Evolutionary conservation across 1,140 invertebrate species (phyloP), one percentile per base, ranked within the genome.

Genomic region (Ceratitis capitata): DNA sequence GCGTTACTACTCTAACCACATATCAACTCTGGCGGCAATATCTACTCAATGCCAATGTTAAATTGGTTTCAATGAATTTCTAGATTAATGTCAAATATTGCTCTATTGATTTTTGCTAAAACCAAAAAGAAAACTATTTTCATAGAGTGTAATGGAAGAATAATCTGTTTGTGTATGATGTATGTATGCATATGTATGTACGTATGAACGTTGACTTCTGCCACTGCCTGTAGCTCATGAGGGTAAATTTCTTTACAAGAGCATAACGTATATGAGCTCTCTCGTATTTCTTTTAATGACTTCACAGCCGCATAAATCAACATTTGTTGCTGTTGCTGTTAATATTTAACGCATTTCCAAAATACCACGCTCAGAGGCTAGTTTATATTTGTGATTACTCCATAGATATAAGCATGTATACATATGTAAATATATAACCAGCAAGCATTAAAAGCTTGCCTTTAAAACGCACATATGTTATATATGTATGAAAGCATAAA

Each of bases 31-130:
- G n/a, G n/a, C 16, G 39, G 32, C 32, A 19, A 1, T 16, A 19
- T 19, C 51, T 53, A n/a, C n/a, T n/a, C n/a, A 53, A 53, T 5
- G 5, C 51, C 51, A 53, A 53, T 69, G 61, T 69, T 32, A 69
- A 69, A 69, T 69, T 69, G 61, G 32, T 69, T 69, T 32, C 29
- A 69, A 69, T 69, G 61, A 69, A 69, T 69, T 69, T 39, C 61
- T 35, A 35, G 61, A 35, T 69, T 69, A 69, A 69, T 39, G 29
- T 35, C 61, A 35, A 69, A 69, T 16, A 69, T 35, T 35, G 32
- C 61, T 69, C 29, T 32, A 69, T 12, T 19, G 29, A 35, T 69
- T 35, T 35, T 29, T 14, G 35, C 61, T 39, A 69, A 69, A 35
- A 14, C 35, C 32, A 69, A 29, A 69, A 69, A 69, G 29, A 69